Conservation (phyloP, 2,797 vertebrate species). For the Tarsius wallacei region DNA sequence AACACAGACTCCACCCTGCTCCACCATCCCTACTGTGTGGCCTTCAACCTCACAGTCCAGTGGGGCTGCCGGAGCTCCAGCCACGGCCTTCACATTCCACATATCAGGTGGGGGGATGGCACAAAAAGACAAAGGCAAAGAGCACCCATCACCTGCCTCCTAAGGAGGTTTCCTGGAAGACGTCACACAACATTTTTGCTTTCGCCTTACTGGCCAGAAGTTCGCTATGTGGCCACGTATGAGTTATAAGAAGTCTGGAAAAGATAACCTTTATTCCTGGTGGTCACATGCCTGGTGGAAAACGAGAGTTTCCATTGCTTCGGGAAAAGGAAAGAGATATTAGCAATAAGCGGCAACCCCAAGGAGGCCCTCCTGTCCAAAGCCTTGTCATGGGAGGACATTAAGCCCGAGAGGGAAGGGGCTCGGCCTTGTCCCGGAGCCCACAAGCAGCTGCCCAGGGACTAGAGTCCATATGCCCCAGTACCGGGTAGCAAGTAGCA, state of each 20-base stretch:
- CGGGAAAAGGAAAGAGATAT: background rate
- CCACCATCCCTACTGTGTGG: background rate
- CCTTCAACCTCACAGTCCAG: background rate
- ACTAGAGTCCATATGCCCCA: accelerated
- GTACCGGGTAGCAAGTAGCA: background rate
- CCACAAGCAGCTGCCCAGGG: background rate
- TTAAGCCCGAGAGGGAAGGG: background rate
- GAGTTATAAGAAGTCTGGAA: background rate
- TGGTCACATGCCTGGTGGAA: background rate
- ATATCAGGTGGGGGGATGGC: background rate
- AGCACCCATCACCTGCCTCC: background rate
- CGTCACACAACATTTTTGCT: background rate
- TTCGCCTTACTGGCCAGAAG: background rate
- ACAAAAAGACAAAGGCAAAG: background rate
- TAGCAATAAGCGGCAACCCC: accelerated
- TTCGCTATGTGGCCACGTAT: background rate
- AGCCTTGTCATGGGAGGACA: background rate
- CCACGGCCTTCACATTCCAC: constrained; percentile 19
- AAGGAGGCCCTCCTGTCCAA: background rate
- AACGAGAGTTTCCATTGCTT: background rate
- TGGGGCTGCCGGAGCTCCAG: constrained; percentile 42
- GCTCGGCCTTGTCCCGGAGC: accelerated
- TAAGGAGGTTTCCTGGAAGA: background rate
- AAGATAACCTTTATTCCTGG: background rate
- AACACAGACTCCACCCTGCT: background rate